Percentiles rank a stretch among this genome's conserved stretches.
Conservation (phyloP, 2,113 vertebrate genomes). For the Chauna torquata region DNA sequence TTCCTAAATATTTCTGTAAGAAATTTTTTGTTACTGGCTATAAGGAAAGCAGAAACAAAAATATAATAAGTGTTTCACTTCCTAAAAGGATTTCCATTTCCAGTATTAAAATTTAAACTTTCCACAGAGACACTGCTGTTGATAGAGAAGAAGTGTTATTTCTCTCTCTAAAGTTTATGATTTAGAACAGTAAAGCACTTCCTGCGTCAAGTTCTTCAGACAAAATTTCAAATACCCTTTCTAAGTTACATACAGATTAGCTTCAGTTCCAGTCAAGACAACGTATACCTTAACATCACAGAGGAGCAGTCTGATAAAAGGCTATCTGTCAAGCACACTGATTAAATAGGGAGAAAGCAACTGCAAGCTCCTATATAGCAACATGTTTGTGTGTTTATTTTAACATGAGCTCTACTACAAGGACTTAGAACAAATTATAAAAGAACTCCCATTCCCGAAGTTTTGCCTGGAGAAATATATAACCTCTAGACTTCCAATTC, state of each 20-base stretch:
- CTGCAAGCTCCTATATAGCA: neutral
- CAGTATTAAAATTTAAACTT: neutral
- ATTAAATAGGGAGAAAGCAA: neutral
- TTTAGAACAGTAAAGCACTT: neutral
- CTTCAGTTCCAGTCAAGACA: neutral
- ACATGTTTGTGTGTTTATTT: neutral
- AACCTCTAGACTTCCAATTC: neutral
- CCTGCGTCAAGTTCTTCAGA: neutral
- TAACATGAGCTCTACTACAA: neutral
- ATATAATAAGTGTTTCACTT: fast-evolving
- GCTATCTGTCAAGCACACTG: neutral
- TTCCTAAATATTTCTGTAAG: neutral
- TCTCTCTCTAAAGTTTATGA: neutral
- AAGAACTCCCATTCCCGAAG: fast-evolving
- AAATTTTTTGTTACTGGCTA: neutral
- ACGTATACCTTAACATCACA: fast-evolving
- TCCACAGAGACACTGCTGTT: neutral
- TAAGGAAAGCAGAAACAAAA: neutral
- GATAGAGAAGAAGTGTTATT: neutral
- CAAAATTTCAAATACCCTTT: neutral
- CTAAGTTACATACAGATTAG: fast-evolving
- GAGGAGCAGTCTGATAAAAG: neutral
- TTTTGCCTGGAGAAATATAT: neutral
- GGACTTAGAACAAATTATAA: neutral
- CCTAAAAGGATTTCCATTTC: neutral